A percentile compares a stretch with the other conserved stretches of the same genome.
These are phyloP conservation scores for Periphyllus acericola DNA, from an alignment of 2,888 invertebrate species.

Conservation along the genomic window DNA sequence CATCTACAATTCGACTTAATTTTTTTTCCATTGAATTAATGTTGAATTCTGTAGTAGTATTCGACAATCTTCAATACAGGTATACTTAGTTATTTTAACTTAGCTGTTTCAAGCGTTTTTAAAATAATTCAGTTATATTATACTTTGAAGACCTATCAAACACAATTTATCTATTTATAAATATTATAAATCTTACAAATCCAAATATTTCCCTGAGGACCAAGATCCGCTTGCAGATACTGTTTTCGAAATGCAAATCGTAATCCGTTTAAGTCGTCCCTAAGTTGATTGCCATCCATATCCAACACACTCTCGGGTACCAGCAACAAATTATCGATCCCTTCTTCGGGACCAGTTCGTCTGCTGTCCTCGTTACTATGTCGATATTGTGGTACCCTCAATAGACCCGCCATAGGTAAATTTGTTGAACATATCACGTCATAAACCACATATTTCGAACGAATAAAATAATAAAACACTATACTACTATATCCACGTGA, in stretches of 20 bases:
- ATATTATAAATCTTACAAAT: conserved; percentile 69
- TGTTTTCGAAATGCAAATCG: conserved; percentile 70
- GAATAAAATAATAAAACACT: neutral
- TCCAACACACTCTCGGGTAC: conserved; percentile 71
- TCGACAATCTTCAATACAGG: too few species aligned
- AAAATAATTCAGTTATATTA: neutral
- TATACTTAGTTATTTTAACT: too few species aligned
- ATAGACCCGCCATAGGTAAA: conserved; percentile 53
- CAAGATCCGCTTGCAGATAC: conserved; percentile 69
- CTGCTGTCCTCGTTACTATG: conserved; percentile 65
- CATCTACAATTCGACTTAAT: neutral
- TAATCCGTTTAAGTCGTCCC: conserved; percentile 71
- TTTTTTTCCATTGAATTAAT: neutral
- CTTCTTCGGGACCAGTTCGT: conserved; percentile 67
- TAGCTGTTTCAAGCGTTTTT: neutral
- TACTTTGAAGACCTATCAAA: too few species aligned
- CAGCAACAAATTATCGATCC: conserved; percentile 71
- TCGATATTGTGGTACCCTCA: conserved; percentile 65
- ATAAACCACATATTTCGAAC: conserved; percentile 22
- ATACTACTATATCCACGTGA: neutral
- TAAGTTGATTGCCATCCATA: conserved; percentile 71
- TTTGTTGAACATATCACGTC: conserved; percentile 49
- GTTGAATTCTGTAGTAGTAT: neutral
- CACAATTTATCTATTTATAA: neutral
- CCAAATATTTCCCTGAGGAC: conserved; percentile 72